Base-by-base conservation (phyloP, 2,113 vertebrate species). In the Gymnocephalus cernua region DNA sequence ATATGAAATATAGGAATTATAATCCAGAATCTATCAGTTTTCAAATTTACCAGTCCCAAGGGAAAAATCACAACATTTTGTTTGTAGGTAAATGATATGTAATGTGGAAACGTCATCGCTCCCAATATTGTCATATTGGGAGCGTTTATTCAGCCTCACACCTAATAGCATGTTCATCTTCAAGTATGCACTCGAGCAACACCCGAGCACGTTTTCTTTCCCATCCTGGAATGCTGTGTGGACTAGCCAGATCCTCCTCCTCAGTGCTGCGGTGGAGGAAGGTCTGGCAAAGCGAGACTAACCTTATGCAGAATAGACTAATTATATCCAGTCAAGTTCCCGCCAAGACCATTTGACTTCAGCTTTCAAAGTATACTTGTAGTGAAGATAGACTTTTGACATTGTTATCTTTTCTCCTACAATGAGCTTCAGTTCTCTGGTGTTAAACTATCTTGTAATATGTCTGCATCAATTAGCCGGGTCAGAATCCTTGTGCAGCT, bases 391-490 rank as follows among this genome's bases (percentile, higher is more conserved):
- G 62, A 64, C 32, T 58, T 59, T 9, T 61, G 61, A 47, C 63
- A 47, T n/a, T 51, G 21, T 25, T 45, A 15, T 21, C 15, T 7
- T 25, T 45, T 23, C 29, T 56, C 16, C 9, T 15, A 1, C 66
- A 1, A 4, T 3, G 12, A 41, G 47, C 53, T 32, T 66, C 41
- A 25, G 45, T 41, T 56, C 25, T 64, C 27, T 56, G 32, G 69
- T 58, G 66, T 67, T 35, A 68, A 66, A 67, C 47, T 61, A 23
- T 67, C 70, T 41, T 47, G 51, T 66, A 69, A 70, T 27, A 19
- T 54, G 68, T 64, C 19, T 11, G 44, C 1, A 2, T 66, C 56
- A 77, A 77, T 83, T 71, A 32, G 32, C 76, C 11, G 0, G 44
- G 63, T 67, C 27, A 15, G 3, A n/a, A 58, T 78, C 41, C 14